Evolutionary conservation across 2,888 invertebrate species (phyloP).

Genomic region (Cephus spinipes): DNA sequence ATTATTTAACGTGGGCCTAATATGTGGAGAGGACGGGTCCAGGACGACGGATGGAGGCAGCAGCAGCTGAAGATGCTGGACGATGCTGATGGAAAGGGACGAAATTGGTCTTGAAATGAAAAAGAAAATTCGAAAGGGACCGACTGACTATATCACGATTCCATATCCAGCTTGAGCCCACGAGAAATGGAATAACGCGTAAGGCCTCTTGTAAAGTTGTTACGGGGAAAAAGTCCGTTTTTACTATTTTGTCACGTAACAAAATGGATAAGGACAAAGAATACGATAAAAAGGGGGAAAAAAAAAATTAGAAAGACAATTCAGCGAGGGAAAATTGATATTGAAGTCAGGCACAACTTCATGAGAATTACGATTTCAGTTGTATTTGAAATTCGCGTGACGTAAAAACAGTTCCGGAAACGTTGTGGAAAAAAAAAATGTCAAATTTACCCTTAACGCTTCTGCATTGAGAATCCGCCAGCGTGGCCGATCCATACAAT

Average conservation of each 20-base stretch:
- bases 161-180: not conserved
- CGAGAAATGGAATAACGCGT: not conserved
- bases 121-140: not conserved
- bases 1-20: slow-evolving; percentile 42
- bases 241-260: not conserved
- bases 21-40: slow-evolving; percentile 22
- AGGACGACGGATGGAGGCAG: not conserved
- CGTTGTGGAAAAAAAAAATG: not conserved
- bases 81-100: not conserved
- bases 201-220: not conserved
- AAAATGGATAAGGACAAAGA: not conserved
- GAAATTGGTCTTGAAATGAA: not conserved
- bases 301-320: not conserved
- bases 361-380: not conserved
- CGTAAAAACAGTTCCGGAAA: not conserved
- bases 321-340: not conserved
- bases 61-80: not conserved
- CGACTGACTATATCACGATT: not conserved
- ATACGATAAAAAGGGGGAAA: not conserved
- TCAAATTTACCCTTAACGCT: not conserved
- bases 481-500: not conserved
- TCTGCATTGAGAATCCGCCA: not conserved
- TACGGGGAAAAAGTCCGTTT: not conserved
- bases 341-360: not conserved
- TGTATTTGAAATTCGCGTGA: not conserved